Conservation (phyloP, 2,797 vertebrate species). For the Chiloscyllium punctatum region DNA sequence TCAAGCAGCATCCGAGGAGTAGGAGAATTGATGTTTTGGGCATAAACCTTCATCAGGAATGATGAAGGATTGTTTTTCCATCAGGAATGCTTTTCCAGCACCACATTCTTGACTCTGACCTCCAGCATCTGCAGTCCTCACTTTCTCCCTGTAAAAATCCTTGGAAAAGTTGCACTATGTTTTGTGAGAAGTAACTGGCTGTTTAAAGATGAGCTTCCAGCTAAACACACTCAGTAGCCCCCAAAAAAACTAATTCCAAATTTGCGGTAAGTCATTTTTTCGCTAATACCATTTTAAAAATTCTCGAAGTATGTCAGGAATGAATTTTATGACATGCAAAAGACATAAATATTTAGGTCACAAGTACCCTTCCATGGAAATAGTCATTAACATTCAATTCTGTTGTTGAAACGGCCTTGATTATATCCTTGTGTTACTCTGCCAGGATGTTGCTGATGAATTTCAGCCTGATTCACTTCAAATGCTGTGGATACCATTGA, state of each 20-base stretch:
- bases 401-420: neutral
- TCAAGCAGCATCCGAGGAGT: no score
- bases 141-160: neutral
- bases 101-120: no score
- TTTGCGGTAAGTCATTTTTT: no score
- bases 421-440: neutral
- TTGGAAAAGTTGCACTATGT: neutral
- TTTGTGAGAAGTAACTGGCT: neutral
- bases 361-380: neutral
- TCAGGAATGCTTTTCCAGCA: no score
- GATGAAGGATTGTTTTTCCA: no score
- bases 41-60: no score
- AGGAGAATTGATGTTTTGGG: no score
- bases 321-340: neutral
- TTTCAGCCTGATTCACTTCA: neutral
- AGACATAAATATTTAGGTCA: neutral
- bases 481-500: neutral
- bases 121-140: no score
- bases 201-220: no score
- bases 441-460: neutral
- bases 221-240: no score
- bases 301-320: neutral
- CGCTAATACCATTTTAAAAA: no score
- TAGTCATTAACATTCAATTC: neutral
- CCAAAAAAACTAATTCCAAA: no score